A percentile compares a stretch with the other conserved stretches of the same genome.
Evolutionary conservation across 2,888 invertebrate species (phyloP).

Genomic region (Tetranychus piercei): DNA sequence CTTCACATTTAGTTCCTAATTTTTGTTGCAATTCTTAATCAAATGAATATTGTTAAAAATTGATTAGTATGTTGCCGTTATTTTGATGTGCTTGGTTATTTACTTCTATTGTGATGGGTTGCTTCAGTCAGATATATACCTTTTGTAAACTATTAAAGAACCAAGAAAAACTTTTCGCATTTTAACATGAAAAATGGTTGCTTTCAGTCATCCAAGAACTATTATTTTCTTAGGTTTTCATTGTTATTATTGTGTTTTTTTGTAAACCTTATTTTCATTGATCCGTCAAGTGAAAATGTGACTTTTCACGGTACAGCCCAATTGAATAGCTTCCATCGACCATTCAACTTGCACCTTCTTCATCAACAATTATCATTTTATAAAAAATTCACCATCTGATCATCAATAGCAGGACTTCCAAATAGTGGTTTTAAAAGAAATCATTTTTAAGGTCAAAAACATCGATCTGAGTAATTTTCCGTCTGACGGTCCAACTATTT

Average conservation of each 20-base stretch:
- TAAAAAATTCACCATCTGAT: neutral
- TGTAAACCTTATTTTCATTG: neutral
- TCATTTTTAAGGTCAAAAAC: too few species aligned
- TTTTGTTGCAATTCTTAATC: neutral
- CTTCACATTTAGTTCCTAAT: neutral
- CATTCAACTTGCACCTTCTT: neutral
- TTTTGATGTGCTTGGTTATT: neutral
- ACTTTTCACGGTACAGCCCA: neutral
- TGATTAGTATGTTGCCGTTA: neutral
- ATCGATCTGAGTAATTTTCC: too few species aligned
- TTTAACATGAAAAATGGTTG: too few species aligned
- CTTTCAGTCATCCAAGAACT: neutral
- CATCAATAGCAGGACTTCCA: too few species aligned
- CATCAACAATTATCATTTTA: neutral
- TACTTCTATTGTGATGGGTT: neutral
- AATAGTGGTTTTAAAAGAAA: too few species aligned
- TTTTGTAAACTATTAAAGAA: too few species aligned
- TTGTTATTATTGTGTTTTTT: neutral
- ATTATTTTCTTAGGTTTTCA: neutral
- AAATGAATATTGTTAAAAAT: neutral
- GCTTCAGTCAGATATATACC: too few species aligned
- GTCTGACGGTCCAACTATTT: too few species aligned
- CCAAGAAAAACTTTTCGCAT: too few species aligned
- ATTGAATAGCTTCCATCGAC: neutral
- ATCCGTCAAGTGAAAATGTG: neutral